Evolutionary conservation across 2,888 invertebrate species (phyloP).

Genomic region (Drosophila tanythrix): DNA sequence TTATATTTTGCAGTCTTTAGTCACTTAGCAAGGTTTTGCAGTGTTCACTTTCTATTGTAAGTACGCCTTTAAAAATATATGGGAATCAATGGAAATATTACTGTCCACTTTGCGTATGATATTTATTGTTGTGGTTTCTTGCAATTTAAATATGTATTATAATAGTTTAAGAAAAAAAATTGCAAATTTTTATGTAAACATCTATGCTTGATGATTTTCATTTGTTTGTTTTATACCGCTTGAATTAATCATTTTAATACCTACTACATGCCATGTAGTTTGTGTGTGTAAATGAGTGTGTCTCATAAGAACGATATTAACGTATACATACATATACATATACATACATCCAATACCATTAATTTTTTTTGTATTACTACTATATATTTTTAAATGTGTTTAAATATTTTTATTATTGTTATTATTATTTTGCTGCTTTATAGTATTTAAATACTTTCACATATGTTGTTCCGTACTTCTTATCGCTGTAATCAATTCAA

Average conservation of each 20-base stretch:
- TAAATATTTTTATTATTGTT: slow-evolving; percentile 31
- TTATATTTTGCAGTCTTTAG: slow-evolving; percentile 3
- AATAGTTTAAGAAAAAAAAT: slow-evolving; percentile 72
- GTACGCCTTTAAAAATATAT: slow-evolving; percentile 2
- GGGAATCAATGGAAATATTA: slow-evolving; percentile 15
- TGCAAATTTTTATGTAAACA: slow-evolving; percentile 41
- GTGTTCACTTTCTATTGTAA: neutral
- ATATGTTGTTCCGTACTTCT: slow-evolving; percentile 54
- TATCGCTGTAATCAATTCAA: slow-evolving; percentile 48
- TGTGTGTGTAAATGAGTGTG: slow-evolving; percentile 43
- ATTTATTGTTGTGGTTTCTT: slow-evolving; percentile 73
- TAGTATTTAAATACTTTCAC: slow-evolving; percentile 62
- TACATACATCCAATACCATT: slow-evolving; percentile 54
- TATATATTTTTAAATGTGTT: slow-evolving; percentile 30
- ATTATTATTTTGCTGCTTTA: slow-evolving; percentile 34
- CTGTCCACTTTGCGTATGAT: slow-evolving; percentile 69
- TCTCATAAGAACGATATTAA: slow-evolving; percentile 67
- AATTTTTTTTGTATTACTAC: slow-evolving; percentile 31
- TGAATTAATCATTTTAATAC: slow-evolving; percentile 28
- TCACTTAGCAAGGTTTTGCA: neutral
- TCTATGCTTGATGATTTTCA: slow-evolving; percentile 36
- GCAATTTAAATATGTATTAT: slow-evolving; percentile 66
- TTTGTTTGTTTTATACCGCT: slow-evolving; percentile 11
- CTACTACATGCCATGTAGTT: slow-evolving; percentile 31
- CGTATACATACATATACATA: slow-evolving; percentile 45